phyloP scores from a whole-genome alignment of 2,113 vertebrate species.

The Phycodurus eques region DNA sequence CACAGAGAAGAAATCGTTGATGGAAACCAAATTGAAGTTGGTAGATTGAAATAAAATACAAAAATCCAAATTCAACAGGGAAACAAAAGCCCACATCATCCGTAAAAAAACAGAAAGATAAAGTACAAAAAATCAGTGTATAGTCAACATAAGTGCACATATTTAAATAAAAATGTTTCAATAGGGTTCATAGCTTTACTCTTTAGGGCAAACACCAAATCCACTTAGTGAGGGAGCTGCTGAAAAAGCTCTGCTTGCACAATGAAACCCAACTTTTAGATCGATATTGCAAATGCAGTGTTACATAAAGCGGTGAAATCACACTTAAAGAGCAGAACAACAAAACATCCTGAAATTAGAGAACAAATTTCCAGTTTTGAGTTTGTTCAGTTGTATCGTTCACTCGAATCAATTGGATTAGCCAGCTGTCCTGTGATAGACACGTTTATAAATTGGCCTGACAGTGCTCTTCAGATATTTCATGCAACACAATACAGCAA shows the following conservation, averaged over 20 bases:
- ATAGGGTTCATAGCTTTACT: conserved; percentile 86
- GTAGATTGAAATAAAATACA: conserved; percentile 54
- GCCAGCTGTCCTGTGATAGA: background rate
- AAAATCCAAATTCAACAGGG: conserved; percentile 69
- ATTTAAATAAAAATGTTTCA: conserved; percentile 72
- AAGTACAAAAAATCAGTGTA: conserved; percentile 55
- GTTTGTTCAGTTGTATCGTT: background rate
- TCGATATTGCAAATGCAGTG: conserved; percentile 45
- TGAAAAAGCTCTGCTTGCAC: conserved; percentile 68
- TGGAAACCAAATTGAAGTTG: conserved; percentile 64
- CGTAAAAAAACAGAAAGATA: conserved; percentile 53
- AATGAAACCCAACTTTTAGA: conserved; percentile 53
- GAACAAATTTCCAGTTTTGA: background rate
- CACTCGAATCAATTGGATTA: background rate
- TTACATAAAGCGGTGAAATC: conserved; percentile 57
- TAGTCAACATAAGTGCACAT: conserved; percentile 52
- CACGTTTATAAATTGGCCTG: conserved; percentile 8
- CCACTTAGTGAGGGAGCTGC: conserved; percentile 62
- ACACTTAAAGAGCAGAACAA: conserved; percentile 14
- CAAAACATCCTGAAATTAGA: background rate
- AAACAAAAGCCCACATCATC: conserved; percentile 63
- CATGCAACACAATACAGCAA: conserved; percentile 62
- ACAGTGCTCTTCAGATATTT: conserved; percentile 23
- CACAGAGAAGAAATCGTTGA: conserved; percentile 57
- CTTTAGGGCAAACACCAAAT: conserved; percentile 73